Conservation (phyloP, 2,113 vertebrate species). For the Turnix velox region DNA sequence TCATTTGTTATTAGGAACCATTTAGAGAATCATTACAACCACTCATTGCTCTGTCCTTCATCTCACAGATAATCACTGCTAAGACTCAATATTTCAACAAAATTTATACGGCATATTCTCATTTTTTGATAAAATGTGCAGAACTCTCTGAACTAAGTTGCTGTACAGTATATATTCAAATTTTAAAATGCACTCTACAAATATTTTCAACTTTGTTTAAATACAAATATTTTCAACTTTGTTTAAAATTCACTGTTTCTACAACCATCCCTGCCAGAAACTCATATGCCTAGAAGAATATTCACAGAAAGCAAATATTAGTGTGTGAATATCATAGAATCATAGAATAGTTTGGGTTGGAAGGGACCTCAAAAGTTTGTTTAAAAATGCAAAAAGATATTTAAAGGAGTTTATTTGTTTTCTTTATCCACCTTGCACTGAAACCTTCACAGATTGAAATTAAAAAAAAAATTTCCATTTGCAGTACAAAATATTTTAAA, state of each 20-base stretch:
- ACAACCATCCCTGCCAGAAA: background rate
- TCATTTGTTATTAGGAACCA: background rate
- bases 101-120: background rate
- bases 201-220: background rate
- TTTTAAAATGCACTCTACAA: background rate
- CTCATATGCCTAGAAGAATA: background rate
- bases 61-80: background rate
- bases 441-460: background rate
- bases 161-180: background rate
- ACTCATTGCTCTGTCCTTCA: background rate
- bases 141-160: background rate
- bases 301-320: background rate
- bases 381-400: background rate
- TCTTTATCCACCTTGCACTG: background rate
- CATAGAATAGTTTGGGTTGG: no score
- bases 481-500: background rate
- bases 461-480: background rate
- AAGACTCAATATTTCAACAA: background rate
- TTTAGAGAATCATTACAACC: background rate
- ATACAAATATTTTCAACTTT: background rate
- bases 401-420: background rate
- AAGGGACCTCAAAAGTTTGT: no score
- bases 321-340: background rate
- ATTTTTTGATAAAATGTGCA: background rate
- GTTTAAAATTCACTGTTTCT: background rate